phyloP scores from a whole-genome alignment of 2,888 invertebrate species.

The Eupsilia transversa region DNA sequence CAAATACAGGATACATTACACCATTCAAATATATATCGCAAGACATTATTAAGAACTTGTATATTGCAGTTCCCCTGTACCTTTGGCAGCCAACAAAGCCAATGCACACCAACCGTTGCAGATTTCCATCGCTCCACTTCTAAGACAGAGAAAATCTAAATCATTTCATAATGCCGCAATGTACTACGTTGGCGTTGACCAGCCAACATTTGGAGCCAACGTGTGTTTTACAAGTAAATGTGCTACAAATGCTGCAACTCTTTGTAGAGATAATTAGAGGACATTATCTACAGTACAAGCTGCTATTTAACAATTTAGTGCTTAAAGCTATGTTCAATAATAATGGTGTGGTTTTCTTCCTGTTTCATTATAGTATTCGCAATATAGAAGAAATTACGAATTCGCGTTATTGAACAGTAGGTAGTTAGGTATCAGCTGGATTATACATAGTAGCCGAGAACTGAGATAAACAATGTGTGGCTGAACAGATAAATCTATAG shows the following conservation, averaged over 20 bases:
- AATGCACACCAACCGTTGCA: not conserved
- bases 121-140: not conserved
- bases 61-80: not conserved
- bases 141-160: not conserved
- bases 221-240: constrained; percentile 1
- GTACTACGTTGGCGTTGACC: not conserved
- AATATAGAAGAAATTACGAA: constrained; percentile 22
- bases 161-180: not conserved
- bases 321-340: constrained; percentile 41
- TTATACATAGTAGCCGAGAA: not conserved
- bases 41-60: constrained; percentile 12
- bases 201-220: constrained; percentile 25
- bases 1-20: not conserved
- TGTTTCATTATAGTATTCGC: constrained; percentile 26
- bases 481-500: too few species aligned
- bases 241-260: constrained; percentile 20
- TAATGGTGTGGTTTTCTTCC: constrained; percentile 50
- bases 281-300: constrained; percentile 31
- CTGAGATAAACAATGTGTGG: too few species aligned
- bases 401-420: not conserved
- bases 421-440: not conserved
- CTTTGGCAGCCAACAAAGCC: constrained; percentile 1
- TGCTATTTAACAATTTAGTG: constrained; percentile 41
- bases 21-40: constrained; percentile 5
- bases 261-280: constrained; percentile 40